Evolutionary conservation across 2,888 invertebrate genomes (phyloP).

Genomic region (Epiblema foenella): DNA sequence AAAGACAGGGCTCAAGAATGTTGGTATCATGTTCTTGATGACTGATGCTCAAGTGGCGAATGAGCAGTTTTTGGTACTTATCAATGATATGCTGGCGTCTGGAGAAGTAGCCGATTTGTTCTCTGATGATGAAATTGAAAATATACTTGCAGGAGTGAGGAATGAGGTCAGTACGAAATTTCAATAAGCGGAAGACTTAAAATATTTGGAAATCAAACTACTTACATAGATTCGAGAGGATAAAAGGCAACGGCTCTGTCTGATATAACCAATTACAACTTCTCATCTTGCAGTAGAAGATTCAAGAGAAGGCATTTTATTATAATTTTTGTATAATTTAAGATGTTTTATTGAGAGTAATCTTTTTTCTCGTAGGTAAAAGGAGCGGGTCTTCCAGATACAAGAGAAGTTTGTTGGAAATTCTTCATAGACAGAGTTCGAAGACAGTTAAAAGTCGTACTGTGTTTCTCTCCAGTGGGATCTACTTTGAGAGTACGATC

Average conservation of each 20-base stretch:
- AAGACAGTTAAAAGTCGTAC: constrained; percentile 94
- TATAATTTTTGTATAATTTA: not conserved
- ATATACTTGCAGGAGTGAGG: constrained; percentile 93
- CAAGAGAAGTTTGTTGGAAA: constrained; percentile 98
- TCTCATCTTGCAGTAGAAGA: too few species aligned
- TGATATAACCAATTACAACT: too few species aligned
- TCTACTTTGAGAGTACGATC: constrained; percentile 95
- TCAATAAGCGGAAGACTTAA: not conserved
- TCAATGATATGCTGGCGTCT: constrained; percentile 97
- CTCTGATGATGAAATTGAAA: constrained; percentile 98
- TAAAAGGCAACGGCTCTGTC: too few species aligned
- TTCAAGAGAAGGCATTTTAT: too few species aligned
- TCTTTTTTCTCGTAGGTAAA: constrained; percentile 82
- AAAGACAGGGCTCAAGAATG: constrained; percentile 96
- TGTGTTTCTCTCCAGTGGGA: constrained; percentile 98
- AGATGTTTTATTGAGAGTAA: not conserved
- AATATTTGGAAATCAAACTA: too few species aligned
- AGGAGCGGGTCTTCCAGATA: constrained; percentile 95
- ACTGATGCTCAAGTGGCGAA: constrained; percentile 98
- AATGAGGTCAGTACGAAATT: constrained; percentile 86
- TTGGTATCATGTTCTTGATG: constrained; percentile 98
- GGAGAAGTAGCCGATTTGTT: constrained; percentile 98
- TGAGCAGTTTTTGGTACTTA: constrained; percentile 96
- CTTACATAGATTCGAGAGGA: not conserved
- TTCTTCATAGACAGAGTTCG: constrained; percentile 98